Evolutionary conservation across 2,113 vertebrate genomes (phyloP), one percentile per base, ranked within the genome.

Genomic region (Vidua chalybeata): DNA sequence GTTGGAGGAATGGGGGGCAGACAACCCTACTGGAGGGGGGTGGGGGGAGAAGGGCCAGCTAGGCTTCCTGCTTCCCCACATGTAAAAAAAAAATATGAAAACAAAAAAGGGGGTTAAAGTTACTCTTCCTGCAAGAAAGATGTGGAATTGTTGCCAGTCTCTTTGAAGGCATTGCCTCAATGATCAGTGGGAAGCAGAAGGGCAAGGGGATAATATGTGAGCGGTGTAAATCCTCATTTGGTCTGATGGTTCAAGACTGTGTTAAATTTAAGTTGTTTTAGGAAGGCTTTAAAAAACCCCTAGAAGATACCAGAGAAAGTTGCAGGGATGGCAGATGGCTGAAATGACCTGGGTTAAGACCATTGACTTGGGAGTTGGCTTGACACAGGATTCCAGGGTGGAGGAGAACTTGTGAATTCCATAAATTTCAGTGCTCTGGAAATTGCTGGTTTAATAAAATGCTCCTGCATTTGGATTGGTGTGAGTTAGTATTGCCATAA

Each of bases 11-110:
- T 16, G n/a, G 37, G 23, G 78, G 67, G 13, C 58, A 67, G 52
- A 37, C 30, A 63, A 22, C n/a, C 31, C 24, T 77, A 1, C 11
- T 15, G 11, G 24, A 28, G 13, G 3, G 46, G 19, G 20, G 1
- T 12, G 12, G 3, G 12, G 11, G 8, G 6, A 30, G 33, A 33
- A 59, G 20, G 73, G n/a, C 6, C 3, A 0, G 17, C 45, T n/a
- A 18, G 23, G 45, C 69, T 68, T 49, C 26, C n/a, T 58, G 15
- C 46, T 75, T 30, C 20, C 10, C 13, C 13, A 35, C 9, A 5
- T 31, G 13, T 0, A 18, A 8, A 28, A 41, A 19, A n/a, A 19
- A n/a, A 15, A 21, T 2, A 10, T 23, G 3, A 27, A 56, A 16
- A n/a, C 16, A 79, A 33, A 33, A 54, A 33, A 7, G 5, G 2